Percentiles rank a stretch among this genome's conserved stretches.
Evolutionary conservation across 2,888 invertebrate species (phyloP).

Genomic region (Acanthosoma haemorrhoidale): DNA sequence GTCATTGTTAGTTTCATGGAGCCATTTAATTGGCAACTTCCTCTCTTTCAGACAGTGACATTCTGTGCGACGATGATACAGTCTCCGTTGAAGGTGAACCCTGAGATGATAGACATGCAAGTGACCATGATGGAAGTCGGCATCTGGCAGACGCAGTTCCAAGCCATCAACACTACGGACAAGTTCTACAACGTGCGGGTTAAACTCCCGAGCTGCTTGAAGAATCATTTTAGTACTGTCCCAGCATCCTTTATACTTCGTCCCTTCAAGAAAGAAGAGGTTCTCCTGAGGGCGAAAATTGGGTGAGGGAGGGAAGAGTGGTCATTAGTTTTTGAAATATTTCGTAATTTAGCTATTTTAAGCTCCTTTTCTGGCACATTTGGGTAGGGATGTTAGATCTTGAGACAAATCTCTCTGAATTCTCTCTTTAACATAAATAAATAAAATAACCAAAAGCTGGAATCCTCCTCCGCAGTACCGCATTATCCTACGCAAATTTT

Average conservation of each 20-base stretch:
- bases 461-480: too few species aligned
- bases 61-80: conserved; percentile 24
- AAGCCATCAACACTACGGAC: conserved; percentile 32
- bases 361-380: too few species aligned
- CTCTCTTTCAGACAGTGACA: conserved; percentile 28
- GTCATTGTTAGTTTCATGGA: too few species aligned
- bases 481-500: too few species aligned
- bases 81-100: conserved; percentile 33
- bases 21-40: neutral
- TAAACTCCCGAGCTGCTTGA: conserved; percentile 29
- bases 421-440: too few species aligned
- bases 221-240: conserved; percentile 20
- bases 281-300: conserved; percentile 8
- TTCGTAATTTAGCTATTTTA: too few species aligned
- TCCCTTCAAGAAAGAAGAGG: conserved; percentile 9
- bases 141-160: conserved; percentile 29
- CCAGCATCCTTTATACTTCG: conserved; percentile 18
- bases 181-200: conserved; percentile 28
- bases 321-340: too few species aligned
- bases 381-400: too few species aligned
- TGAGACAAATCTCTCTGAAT: too few species aligned
- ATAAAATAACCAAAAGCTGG: too few species aligned
- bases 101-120: conserved; percentile 36
- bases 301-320: too few species aligned
- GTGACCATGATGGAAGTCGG: conserved; percentile 35